Base-by-base conservation (phyloP, 2,888 invertebrate species). In the Thereva unica region DNA sequence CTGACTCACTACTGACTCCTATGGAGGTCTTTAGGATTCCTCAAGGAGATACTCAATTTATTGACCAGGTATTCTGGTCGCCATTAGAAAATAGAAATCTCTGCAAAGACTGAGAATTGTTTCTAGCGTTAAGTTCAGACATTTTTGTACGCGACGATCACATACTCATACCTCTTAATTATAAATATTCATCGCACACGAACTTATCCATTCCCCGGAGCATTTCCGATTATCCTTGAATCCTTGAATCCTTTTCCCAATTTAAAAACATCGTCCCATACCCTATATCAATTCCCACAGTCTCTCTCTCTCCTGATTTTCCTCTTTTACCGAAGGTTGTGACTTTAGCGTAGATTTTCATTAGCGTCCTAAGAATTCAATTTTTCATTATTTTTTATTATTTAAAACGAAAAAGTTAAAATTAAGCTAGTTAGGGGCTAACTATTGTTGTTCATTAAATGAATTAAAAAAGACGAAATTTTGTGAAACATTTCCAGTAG, bases 21-120 rank as follows among this genome's bases (percentile, higher is more conserved):
- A 64, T 67, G 67, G 67, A 67, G 67, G 64, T 67, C 64, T 50
- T 9, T 12, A 63, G 45, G 47, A 54, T 64, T 64, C 64, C 64
- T 64, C 40, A 53, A 55, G 55, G 64, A 64, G 47, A 64, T 64
- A 23, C 23, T 23, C 23, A 23, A 23, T 23, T 23, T 23, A 23
- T 64, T 54, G 63, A 50, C 70, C 68, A 72, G 69, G 70, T 71
- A 71, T 71, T 64, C 68, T 67, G 66, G 56, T 40, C 57, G 53
- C 50, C 49, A 52, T 35, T 71, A 71, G 71, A 70, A 68, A 69
- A 69, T 61, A 64, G 75, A 79, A 78, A 77, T 80, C 78, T 79
- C 78, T 78, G 80, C 77, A 74, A 80, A 80, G 80, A 80, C 80
- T 80, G 80, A 80, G 80, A 77, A 77, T 56, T 4, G 23, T 64